A percentile compares a stretch with the other conserved stretches of the same genome.
These are phyloP conservation scores for Petaurus breviceps DNA, from an alignment of 2,113 vertebrate species.

Conservation along the genomic window DNA sequence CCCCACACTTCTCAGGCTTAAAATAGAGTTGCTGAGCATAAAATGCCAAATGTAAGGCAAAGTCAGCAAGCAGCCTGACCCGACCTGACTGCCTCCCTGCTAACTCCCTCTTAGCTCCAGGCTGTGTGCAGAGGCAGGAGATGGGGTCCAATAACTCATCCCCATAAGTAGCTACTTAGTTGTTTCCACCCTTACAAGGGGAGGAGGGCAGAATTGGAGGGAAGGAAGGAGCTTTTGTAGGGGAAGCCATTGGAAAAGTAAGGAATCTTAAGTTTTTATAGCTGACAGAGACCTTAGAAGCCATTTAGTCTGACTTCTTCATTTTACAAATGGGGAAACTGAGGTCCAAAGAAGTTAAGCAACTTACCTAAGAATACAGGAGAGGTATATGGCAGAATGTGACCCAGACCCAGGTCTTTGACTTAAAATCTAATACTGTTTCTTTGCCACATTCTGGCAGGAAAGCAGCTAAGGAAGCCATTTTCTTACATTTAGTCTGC, in stretches of 20 bases:
- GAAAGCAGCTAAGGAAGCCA: not conserved
- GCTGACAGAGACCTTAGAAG: not conserved
- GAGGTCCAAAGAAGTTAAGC: not conserved
- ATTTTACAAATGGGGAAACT: not conserved
- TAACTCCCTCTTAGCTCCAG: slow-evolving; percentile 26
- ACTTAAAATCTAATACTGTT: not conserved
- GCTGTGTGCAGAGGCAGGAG: not conserved
- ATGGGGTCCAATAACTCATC: not conserved
- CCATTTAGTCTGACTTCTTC: not conserved
- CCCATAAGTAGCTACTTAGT: not conserved
- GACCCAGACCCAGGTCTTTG: not conserved
- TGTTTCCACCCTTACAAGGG: not conserved
- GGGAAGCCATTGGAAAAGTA: not conserved
- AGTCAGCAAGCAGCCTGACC: slow-evolving; percentile 71
- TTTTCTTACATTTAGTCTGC: not conserved
- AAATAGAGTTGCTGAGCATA: slow-evolving; percentile 82
- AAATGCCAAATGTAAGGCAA: slow-evolving; percentile 67
- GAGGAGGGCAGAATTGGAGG: not conserved
- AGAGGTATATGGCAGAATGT: not conserved
- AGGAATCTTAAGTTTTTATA: not conserved
- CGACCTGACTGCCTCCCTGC: slow-evolving; percentile 49
- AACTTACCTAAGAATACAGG: not conserved
- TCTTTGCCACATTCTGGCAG: not conserved
- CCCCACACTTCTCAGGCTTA: slow-evolving; percentile 79
- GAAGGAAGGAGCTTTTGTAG: rapidly evolving